These are phyloP conservation scores for Thera obeliscata DNA, from an alignment of 2,888 invertebrate genomes.

Conservation along the genomic window DNA sequence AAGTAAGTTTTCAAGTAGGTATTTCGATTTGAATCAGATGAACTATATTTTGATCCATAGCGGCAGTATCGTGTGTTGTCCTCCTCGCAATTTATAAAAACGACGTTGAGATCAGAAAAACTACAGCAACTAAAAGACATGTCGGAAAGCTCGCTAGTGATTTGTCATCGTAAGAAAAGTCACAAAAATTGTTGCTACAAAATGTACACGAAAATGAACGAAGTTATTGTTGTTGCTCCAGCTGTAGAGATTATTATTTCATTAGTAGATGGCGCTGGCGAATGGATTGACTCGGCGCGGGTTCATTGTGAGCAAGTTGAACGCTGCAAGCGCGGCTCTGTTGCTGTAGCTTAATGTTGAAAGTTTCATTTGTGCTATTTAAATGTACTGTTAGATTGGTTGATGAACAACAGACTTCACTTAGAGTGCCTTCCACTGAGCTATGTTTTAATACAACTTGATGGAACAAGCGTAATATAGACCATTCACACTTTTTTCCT, in stretches of 20 bases:
- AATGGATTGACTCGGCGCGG: constrained; percentile 17
- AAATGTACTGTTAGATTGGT: background rate
- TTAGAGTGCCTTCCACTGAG: background rate
- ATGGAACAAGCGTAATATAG: no score
- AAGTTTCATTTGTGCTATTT: constrained; percentile 1
- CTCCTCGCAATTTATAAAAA: no score
- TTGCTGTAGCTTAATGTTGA: constrained; percentile 1
- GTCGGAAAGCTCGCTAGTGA: background rate
- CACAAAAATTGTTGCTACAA: constrained; percentile 9
- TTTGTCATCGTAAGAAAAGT: constrained; percentile 9
- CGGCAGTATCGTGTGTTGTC: no score
- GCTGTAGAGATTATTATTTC: constrained; percentile 53
- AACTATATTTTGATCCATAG: no score
- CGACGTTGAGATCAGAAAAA: background rate
- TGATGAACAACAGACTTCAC: background rate
- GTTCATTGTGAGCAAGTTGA: constrained; percentile 15
- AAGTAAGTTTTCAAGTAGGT: no score
- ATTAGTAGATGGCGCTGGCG: constrained; percentile 47
- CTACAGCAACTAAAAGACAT: background rate
- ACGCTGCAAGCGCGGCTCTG: constrained; percentile 8
- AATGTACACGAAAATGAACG: constrained; percentile 15
- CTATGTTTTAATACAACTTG: background rate
- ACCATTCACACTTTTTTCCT: no score
- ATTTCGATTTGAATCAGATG: no score
- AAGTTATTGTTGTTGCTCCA: constrained; percentile 34